A percentile compares a stretch with the other conserved stretches of the same genome.
phyloP scores from a whole-genome alignment of 2,888 invertebrate genomes.

The Autographa gamma region DNA sequence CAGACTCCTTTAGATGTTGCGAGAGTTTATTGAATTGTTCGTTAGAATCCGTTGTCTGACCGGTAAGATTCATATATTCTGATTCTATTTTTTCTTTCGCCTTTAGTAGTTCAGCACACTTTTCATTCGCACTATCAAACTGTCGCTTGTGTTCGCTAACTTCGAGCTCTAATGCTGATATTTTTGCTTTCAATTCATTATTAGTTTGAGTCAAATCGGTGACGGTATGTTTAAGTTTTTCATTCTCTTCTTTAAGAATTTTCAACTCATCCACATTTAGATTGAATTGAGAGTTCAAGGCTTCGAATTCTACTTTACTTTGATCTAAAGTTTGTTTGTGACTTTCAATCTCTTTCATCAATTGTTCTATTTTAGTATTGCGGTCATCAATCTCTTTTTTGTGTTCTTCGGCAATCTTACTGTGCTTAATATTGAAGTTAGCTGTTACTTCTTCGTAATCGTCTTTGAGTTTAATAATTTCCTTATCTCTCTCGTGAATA shows the following conservation, averaged over 20 bases:
- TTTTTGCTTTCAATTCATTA: slow-evolving; percentile 77
- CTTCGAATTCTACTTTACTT: slow-evolving; percentile 84
- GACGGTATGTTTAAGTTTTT: slow-evolving; percentile 79
- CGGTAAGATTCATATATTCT: slow-evolving; percentile 89
- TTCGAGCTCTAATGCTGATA: slow-evolving; percentile 85
- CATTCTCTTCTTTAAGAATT: slow-evolving; percentile 81
- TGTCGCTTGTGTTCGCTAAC: slow-evolving; percentile 89
- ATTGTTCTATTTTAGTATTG: slow-evolving; percentile 84
- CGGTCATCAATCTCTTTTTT: slow-evolving; percentile 86
- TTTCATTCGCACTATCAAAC: slow-evolving; percentile 86
- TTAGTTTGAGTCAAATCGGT: slow-evolving; percentile 79
- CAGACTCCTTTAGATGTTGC: slow-evolving; percentile 88
- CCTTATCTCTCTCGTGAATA: slow-evolving; percentile 87
- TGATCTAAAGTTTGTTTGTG: slow-evolving; percentile 83
- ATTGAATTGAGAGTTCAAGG: slow-evolving; percentile 83
- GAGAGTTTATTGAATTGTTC: slow-evolving; percentile 88
- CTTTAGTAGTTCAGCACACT: slow-evolving; percentile 87
- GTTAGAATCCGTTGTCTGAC: slow-evolving; percentile 89
- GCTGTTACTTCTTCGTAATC: slow-evolving; percentile 85
- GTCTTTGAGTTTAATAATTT: slow-evolving; percentile 85
- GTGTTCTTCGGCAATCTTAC: slow-evolving; percentile 86
- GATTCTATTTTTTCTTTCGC: slow-evolving; percentile 89
- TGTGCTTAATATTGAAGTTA: slow-evolving; percentile 85
- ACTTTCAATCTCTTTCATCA: slow-evolving; percentile 84
- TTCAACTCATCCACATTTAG: slow-evolving; percentile 81